Conservation (phyloP, 2,797 vertebrate species). For the Telmatherina bonti region DNA sequence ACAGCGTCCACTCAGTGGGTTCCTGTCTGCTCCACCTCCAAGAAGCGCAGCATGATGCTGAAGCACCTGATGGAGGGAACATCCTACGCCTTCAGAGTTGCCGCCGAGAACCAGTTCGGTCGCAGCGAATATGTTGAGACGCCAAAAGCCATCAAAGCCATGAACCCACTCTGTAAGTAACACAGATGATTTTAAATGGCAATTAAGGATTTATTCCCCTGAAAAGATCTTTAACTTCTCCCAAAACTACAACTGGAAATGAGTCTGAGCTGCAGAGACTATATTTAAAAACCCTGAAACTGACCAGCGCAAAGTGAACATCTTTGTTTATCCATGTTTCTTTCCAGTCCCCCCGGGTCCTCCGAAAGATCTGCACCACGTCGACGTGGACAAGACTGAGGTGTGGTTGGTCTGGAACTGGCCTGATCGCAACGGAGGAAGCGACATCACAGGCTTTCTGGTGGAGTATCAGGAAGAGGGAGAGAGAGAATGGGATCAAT, state of each 20-base stretch:
- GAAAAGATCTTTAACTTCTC: neutral
- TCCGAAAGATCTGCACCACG: conserved; percentile 96
- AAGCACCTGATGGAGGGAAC: conserved; percentile 95
- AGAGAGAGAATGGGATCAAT: conserved; percentile 91
- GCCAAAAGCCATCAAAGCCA: conserved; percentile 92
- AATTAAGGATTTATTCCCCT: too few species aligned
- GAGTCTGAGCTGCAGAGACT: neutral
- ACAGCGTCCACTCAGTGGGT: conserved; percentile 92
- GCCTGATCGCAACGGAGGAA: conserved; percentile 97
- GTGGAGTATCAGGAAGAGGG: conserved; percentile 98
- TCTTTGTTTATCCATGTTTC: neutral
- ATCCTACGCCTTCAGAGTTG: conserved; percentile 95
- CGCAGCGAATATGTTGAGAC: conserved; percentile 93
- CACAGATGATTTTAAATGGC: neutral
- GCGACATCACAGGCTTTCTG: conserved; percentile 96
- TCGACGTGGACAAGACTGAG: conserved; percentile 96
- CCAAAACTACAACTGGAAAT: neutral
- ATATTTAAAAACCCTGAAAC: neutral
- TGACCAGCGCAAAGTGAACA: neutral
- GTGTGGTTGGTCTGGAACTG: conserved; percentile 97
- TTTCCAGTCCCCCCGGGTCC: conserved; percentile 94
- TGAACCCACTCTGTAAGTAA: conserved; percentile 97
- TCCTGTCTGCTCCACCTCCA: conserved; percentile 94
- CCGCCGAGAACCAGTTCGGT: conserved; percentile 97
- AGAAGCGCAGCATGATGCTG: conserved; percentile 94